Conservation (phyloP, 2,888 invertebrate species). For the Platycheirus albimanus region DNA sequence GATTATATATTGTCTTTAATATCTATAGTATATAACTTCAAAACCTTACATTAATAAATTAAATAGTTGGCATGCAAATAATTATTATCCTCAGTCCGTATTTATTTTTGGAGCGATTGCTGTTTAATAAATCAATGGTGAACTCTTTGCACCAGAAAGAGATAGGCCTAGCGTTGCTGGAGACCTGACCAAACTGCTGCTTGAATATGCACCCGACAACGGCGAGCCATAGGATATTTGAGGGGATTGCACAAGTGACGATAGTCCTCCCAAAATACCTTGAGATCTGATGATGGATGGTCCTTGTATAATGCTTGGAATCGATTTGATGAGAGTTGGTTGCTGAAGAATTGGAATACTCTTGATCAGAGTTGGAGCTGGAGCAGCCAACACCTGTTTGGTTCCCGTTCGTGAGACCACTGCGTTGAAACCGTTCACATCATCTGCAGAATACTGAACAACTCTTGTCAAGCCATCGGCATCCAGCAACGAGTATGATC, state of each 20-base stretch:
- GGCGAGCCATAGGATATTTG: slow-evolving; percentile 12
- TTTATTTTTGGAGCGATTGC: no score
- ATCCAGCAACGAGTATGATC: slow-evolving; percentile 72
- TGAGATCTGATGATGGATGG: slow-evolving; percentile 2
- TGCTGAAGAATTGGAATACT: slow-evolving; percentile 18
- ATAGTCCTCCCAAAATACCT: slow-evolving; percentile 12
- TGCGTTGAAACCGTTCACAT: slow-evolving; percentile 59
- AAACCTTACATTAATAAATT: no score
- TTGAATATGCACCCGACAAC: slow-evolving; percentile 6
- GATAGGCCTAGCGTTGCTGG: slow-evolving; percentile 1
- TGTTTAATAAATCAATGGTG: slow-evolving; percentile 14
- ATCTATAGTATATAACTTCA: no score
- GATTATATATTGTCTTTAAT: no score
- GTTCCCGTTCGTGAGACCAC: slow-evolving; percentile 42
- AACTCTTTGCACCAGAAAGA: slow-evolving; percentile 16
- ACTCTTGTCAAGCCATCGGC: slow-evolving; percentile 76
- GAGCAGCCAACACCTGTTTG: slow-evolving; percentile 37
- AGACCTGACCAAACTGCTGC: slow-evolving; percentile 13
- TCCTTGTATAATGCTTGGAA: slow-evolving; percentile 20
- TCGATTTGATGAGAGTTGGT: slow-evolving; percentile 22
- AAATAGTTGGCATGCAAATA: no score
- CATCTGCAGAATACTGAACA: slow-evolving; percentile 75
- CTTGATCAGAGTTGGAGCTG: slow-evolving; percentile 42
- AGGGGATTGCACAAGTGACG: slow-evolving; percentile 2
- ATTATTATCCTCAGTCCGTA: no score